Percentiles rank a stretch among this genome's conserved stretches.
Evolutionary conservation across 1,140 invertebrate species (phyloP).

Genomic region (Rhyacophila brunnea): DNA sequence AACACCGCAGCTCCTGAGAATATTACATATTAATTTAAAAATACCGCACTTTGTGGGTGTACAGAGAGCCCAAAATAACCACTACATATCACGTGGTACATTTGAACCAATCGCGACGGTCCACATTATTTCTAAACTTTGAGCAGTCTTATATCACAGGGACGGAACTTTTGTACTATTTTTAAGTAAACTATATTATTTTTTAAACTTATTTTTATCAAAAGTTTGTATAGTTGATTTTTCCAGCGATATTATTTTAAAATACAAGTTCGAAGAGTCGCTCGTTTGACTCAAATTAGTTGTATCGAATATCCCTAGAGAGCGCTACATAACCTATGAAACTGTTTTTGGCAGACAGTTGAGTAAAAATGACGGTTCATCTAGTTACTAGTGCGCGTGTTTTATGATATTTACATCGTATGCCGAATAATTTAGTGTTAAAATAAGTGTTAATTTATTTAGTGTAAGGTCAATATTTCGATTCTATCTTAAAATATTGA

Average conservation of each 20-base stretch:
- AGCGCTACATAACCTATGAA: constrained; percentile 40
- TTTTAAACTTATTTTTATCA: too few relatives aligned
- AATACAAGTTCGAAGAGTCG: too few relatives aligned
- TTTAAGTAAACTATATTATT: too few relatives aligned
- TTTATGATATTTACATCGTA: constrained; percentile 57
- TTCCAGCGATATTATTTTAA: too few relatives aligned
- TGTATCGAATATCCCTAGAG: constrained; percentile 42
- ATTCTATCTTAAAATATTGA: constrained; percentile 11
- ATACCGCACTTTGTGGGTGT: constrained; percentile 56
- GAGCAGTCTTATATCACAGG: neutral
- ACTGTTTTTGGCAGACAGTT: constrained; percentile 47
- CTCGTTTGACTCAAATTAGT: constrained; percentile 47
- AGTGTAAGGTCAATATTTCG: constrained; percentile 20
- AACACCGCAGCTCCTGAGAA: neutral
- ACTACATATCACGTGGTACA: constrained; percentile 20
- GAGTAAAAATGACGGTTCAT: constrained; percentile 58
- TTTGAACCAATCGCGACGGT: constrained; percentile 53
- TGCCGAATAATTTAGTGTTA: constrained; percentile 14
- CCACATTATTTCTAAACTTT: constrained; percentile 47
- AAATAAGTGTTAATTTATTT: constrained; percentile 27
- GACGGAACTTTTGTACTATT: neutral
- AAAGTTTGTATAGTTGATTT: neutral
- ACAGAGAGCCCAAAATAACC: constrained; percentile 37
- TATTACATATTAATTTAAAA: constrained; percentile 46
- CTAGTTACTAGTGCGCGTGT: constrained; percentile 57